Conservation (phyloP, 2,888 invertebrate species). For the Ferdinandea cuprea region DNA sequence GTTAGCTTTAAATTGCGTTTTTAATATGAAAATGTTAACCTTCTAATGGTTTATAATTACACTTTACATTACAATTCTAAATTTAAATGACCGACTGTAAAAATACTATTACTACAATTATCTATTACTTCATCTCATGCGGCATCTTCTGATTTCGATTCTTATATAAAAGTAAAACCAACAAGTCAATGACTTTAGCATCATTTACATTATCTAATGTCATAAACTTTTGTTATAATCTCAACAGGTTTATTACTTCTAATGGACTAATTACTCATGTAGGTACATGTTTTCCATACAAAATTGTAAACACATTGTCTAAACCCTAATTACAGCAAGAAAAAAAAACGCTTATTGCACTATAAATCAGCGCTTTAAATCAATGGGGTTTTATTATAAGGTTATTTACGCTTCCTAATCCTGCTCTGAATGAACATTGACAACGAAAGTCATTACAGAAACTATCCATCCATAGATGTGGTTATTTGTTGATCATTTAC, state of each 20-base stretch:
- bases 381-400: not conserved
- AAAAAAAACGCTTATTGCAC: not conserved
- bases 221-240: conserved; percentile 12
- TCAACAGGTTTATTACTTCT: conserved; percentile 19
- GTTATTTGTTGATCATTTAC: no score
- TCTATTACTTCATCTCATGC: no score
- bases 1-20: no score
- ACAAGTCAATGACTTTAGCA: conserved; percentile 11
- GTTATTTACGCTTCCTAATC: not conserved
- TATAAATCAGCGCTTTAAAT: not conserved
- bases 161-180: not conserved
- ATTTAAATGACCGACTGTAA: no score
- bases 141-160: no score
- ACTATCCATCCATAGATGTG: no score
- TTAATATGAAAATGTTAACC: no score
- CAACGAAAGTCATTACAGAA: not conserved
- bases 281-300: conserved; percentile 1
- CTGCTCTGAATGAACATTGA: not conserved
- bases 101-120: no score
- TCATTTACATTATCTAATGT: not conserved
- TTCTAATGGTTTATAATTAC: no score
- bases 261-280: conserved; percentile 31
- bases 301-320: not conserved
- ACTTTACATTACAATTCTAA: no score
- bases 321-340: conserved; percentile 16